These are phyloP conservation scores for Arizona elegans DNA, from an alignment of 2,113 vertebrate species.

Conservation along the genomic window DNA sequence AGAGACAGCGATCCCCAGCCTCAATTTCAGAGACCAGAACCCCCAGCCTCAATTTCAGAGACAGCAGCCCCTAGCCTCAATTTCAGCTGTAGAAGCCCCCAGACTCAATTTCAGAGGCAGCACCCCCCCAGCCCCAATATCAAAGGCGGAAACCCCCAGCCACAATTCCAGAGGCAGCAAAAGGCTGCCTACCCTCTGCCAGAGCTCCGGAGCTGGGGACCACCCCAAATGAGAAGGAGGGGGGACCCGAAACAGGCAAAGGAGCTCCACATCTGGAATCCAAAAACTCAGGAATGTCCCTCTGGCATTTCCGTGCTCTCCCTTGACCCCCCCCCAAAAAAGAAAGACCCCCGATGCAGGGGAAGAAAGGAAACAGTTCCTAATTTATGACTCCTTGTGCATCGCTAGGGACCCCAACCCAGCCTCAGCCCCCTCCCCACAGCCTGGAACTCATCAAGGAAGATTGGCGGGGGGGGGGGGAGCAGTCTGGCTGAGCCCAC, in stretches of 20 bases:
- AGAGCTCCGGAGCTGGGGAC: background rate
- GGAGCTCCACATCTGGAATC: background rate
- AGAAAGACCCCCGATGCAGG: background rate
- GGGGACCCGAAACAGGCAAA: background rate
- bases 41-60: background rate
- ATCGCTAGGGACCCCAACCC: conserved; percentile 4
- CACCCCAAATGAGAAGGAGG: background rate
- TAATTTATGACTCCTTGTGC: conserved; percentile 20
- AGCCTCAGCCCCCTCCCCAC: conserved; percentile 27
- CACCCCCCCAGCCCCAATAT: too few relatives aligned
- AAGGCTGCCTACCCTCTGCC: background rate
- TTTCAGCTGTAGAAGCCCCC: background rate
- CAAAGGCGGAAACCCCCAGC: background rate
- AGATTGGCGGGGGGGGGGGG: conserved; percentile 19
- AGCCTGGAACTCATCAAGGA: conserved; percentile 7
- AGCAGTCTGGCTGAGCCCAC: conserved; percentile 33
- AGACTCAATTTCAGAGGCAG: too few relatives aligned
- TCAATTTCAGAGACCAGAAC: too few relatives aligned
- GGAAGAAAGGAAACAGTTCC: background rate
- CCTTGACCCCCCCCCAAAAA: background rate
- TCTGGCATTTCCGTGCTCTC: background rate
- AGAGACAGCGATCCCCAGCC: too few relatives aligned
- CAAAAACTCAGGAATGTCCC: background rate
- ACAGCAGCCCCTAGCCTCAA: background rate
- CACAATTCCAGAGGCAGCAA: background rate